Conservation (phyloP, 2,113 vertebrate genomes). For the Syngnathoides biaculeatus region DNA sequence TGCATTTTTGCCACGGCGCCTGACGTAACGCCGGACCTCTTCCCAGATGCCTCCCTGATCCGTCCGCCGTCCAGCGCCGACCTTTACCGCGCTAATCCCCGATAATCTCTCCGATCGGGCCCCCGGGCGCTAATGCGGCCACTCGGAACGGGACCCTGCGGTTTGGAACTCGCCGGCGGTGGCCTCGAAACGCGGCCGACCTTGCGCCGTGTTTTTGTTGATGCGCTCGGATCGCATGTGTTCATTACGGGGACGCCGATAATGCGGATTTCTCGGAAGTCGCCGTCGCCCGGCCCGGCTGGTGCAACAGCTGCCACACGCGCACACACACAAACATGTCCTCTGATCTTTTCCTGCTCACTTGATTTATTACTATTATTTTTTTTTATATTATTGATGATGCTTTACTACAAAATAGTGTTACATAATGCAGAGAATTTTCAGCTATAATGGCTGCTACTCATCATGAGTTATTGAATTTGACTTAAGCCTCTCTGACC, state of each 20-base stretch:
- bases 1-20: conserved; percentile 14
- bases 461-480: too few species aligned
- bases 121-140: conserved; percentile 26
- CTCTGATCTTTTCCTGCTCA: conserved; percentile 29
- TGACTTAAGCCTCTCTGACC: neutral
- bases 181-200: conserved; percentile 14
- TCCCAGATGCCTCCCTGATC: conserved; percentile 59
- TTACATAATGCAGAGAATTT: conserved; percentile 21
- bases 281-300: too few species aligned
- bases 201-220: neutral
- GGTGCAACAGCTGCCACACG: conserved; percentile 11
- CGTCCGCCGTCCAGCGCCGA: conserved; percentile 48
- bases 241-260: conserved; percentile 12
- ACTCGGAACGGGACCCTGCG: conserved; percentile 7
- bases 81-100: conserved; percentile 65
- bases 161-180: conserved; percentile 28
- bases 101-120: conserved; percentile 58
- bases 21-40: conserved; percentile 53
- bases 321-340: neutral
- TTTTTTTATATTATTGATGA: too few species aligned
- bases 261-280: conserved; percentile 51
- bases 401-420: conserved; percentile 9
- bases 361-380: too few species aligned
- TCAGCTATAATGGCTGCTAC: neutral
- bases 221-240: conserved; percentile 3